phyloP scores from a whole-genome alignment of 2,888 invertebrate genomes.

The Noctua janthe region DNA sequence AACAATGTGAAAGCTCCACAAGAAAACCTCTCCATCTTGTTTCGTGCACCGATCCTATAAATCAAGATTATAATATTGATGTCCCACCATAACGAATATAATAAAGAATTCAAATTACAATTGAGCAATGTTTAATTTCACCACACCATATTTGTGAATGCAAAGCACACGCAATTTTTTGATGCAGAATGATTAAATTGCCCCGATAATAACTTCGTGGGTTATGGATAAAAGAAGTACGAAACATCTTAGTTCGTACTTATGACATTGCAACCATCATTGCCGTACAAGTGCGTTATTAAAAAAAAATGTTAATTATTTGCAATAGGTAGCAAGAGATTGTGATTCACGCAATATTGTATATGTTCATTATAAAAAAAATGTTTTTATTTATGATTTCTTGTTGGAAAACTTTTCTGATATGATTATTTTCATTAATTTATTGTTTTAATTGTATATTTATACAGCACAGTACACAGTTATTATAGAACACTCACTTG shows the following conservation, averaged over 20 bases:
- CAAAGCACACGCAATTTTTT: conserved; percentile 45
- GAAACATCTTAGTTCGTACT: conserved; percentile 36
- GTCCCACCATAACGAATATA: conserved; percentile 19
- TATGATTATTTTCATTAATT: not conserved
- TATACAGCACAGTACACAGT: not conserved
- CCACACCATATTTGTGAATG: conserved; percentile 29
- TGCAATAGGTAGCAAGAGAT: conserved; percentile 3
- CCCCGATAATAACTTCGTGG: conserved; percentile 36
- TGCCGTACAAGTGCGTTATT: conserved; percentile 3
- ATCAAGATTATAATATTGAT: conserved; percentile 30
- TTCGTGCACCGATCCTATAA: conserved; percentile 27
- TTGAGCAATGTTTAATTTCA: conserved; percentile 54
- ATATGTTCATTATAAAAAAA: not conserved
- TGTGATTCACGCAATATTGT: conserved; percentile 1
- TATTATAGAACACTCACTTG: not conserved
- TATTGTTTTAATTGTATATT: conserved; percentile 3
- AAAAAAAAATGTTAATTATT: conserved; percentile 38
- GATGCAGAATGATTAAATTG: conserved; percentile 49
- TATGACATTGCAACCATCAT: conserved; percentile 26
- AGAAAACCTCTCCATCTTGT: conserved; percentile 25
- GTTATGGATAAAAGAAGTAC: conserved; percentile 46
- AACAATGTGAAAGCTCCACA: conserved; percentile 19
- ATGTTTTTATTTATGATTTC: not conserved
- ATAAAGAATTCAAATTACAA: conserved; percentile 39
- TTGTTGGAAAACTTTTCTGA: conserved; percentile 4